Conservation (phyloP, 2,113 vertebrate species). For the Phyllostomus hastatus region DNA sequence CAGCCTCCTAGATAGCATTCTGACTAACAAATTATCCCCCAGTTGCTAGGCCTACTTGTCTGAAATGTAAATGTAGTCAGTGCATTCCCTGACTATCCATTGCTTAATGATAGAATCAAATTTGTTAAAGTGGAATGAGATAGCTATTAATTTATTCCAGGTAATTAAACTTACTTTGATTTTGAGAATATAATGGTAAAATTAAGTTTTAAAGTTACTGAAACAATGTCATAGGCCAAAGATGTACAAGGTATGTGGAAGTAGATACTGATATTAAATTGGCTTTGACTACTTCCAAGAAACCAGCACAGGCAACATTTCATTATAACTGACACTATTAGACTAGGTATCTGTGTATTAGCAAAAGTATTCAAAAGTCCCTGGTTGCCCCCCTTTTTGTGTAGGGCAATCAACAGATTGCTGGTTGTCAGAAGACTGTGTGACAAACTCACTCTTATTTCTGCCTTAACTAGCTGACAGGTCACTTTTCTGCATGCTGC, state of each 20-base stretch:
- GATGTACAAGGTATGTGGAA: not conserved
- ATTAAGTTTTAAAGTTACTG: not conserved
- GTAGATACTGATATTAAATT: conserved; percentile 6
- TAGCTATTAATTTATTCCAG: conserved; percentile 16
- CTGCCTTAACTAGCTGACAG: not conserved
- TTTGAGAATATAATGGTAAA: not conserved
- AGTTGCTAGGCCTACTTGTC: not conserved
- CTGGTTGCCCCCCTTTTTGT: not conserved
- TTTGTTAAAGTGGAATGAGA: not conserved
- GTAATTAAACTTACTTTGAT: not conserved
- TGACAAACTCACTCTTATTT: not conserved
- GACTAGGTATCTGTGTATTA: not conserved
- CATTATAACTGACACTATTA: not conserved
- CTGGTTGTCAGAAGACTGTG: not conserved
- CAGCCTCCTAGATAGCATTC: not conserved
- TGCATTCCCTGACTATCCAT: not conserved
- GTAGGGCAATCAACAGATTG: not conserved
- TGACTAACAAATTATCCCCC: not conserved
- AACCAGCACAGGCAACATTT: not conserved
- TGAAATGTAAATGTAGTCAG: not conserved
- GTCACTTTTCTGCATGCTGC: not conserved
- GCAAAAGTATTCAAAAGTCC: not conserved
- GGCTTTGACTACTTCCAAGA: conserved; percentile 28
- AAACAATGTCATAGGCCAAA: not conserved
- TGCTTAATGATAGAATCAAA: not conserved